These are phyloP conservation scores for Tricholaema leucomelas DNA, from an alignment of 2,113 vertebrate species.

Conservation along the genomic window DNA sequence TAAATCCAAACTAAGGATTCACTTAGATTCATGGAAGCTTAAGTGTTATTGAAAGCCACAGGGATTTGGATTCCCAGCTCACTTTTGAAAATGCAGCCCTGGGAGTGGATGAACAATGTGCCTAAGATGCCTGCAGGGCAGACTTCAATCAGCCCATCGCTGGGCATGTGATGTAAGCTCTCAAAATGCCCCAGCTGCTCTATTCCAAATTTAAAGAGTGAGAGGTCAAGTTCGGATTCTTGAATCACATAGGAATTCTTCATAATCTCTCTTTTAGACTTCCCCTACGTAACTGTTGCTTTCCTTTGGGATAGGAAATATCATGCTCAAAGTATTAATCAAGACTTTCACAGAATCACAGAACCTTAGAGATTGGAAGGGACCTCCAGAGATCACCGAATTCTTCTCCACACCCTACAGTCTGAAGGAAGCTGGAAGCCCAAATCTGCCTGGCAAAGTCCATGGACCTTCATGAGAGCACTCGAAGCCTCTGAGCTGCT, in stretches of 20 bases:
- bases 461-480: not conserved
- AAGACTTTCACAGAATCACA: not conserved
- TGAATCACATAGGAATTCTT: not conserved
- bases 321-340: not conserved
- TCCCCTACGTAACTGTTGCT: not conserved
- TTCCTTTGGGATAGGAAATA: not conserved
- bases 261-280: not conserved
- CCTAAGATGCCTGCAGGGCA: constrained; percentile 6
- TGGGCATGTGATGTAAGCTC: not conserved
- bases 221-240: constrained; percentile 40
- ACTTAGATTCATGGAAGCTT: not conserved
- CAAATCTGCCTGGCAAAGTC: not conserved
- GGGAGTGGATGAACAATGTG: constrained; percentile 44
- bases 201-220: constrained; percentile 61
- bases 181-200: constrained; percentile 63
- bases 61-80: constrained; percentile 26
- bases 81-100: constrained; percentile 31
- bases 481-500: not conserved
- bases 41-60: not conserved
- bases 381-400: too few relatives aligned
- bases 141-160: not conserved
- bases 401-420: not conserved
- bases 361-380: too few relatives aligned
- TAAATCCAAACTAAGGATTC: not conserved
- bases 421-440: not conserved